Percentiles rank a stretch among this genome's conserved stretches.
phyloP scores from a whole-genome alignment of 2,797 vertebrate genomes.

The Trachops cirrhosus region DNA sequence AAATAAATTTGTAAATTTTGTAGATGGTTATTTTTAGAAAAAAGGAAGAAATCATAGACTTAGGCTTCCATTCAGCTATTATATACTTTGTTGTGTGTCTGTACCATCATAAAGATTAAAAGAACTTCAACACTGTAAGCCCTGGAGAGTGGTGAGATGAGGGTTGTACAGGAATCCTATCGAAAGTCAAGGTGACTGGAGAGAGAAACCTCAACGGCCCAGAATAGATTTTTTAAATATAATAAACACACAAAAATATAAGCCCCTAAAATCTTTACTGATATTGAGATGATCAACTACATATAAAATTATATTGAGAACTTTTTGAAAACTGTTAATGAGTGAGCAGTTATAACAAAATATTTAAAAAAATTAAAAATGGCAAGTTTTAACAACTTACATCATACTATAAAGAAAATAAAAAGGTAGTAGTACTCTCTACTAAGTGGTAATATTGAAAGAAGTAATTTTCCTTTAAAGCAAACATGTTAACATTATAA shows the following conservation, averaged over 20 bases:
- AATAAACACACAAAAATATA: background rate
- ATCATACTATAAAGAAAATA: background rate
- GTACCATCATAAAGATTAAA: background rate
- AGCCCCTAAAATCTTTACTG: background rate
- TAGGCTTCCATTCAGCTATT: background rate
- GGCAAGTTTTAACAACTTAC: background rate
- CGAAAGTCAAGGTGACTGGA: background rate
- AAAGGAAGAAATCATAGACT: background rate
- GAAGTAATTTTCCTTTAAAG: background rate
- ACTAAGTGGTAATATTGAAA: background rate
- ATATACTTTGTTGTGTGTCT: background rate
- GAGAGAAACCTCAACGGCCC: too few relatives aligned
- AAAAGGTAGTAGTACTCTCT: background rate
- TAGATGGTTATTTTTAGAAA: background rate
- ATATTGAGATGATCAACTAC: background rate
- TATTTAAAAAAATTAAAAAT: background rate
- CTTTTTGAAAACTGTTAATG: background rate
- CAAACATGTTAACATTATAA: background rate
- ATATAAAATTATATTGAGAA: background rate
- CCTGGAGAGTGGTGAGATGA: background rate
- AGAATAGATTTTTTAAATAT: background rate
- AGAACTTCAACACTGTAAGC: background rate
- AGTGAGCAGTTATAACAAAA: background rate
- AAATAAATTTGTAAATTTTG: background rate
- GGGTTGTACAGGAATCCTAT: background rate